These are phyloP conservation scores for Hyaena hyaena DNA, from an alignment of 2,113 vertebrate genomes.

Conservation along the genomic window DNA sequence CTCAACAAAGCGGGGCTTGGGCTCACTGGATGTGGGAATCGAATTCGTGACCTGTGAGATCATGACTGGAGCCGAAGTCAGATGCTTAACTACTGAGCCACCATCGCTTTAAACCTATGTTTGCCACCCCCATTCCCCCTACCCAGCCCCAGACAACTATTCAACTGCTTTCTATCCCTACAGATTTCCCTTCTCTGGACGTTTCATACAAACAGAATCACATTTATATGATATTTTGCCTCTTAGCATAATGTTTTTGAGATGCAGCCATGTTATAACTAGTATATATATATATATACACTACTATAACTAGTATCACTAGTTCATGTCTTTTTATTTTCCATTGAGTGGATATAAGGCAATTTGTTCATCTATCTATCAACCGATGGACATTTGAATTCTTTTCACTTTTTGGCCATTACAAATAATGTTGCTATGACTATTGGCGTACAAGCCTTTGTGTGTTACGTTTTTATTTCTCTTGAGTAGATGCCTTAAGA, in stretches of 20 bases:
- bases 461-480: constrained; percentile 16
- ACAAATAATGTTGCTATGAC: neutral
- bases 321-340: neutral
- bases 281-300: too few relatives aligned
- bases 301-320: neutral
- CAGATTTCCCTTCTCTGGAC: neutral
- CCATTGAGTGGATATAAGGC: neutral
- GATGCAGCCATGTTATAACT: neutral
- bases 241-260: constrained; percentile 17
- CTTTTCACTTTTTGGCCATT: neutral
- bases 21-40: too few relatives aligned
- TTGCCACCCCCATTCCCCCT: neutral
- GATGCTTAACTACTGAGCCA: too few relatives aligned
- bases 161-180: neutral
- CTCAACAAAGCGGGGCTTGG: too few relatives aligned
- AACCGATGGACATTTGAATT: constrained; percentile 17
- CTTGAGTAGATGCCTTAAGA: neutral
- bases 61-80: too few relatives aligned
- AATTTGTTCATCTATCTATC: neutral
- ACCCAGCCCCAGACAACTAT: neutral
- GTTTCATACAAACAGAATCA: constrained; percentile 33
- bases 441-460: neutral
- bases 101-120: neutral
- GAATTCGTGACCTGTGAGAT: too few relatives aligned
- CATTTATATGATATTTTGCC: neutral